Conservation (phyloP, 1,140 invertebrate genomes). For the Druon quercuslanigerum region DNA sequence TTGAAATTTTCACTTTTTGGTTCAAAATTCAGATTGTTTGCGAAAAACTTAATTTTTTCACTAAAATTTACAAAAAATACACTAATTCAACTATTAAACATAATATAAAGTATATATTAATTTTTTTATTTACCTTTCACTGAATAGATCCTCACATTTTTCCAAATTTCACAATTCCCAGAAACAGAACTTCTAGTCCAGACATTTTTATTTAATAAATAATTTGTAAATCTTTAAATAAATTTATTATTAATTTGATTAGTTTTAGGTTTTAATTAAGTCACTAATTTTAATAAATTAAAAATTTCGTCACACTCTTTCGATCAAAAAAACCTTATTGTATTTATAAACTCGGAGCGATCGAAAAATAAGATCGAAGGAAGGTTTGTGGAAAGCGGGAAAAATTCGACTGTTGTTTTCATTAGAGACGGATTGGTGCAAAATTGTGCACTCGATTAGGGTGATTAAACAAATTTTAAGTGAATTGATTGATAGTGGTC, state of each 20-base stretch:
- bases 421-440: not conserved
- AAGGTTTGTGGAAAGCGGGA: not conserved
- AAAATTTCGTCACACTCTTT: not conserved
- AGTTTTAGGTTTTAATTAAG: too few species aligned
- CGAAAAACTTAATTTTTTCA: too few species aligned
- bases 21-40: too few species aligned
- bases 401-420: not conserved
- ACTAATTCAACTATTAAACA: too few species aligned
- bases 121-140: slow-evolving; percentile 10
- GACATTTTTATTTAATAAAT: not conserved
- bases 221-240: not conserved
- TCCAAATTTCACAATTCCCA: slow-evolving; percentile 2
- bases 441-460: not conserved
- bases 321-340: not conserved
- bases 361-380: slow-evolving; percentile 1
- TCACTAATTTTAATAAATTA: not conserved
- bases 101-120: not conserved
- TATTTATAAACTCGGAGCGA: slow-evolving; percentile 15
- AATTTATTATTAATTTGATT: not conserved
- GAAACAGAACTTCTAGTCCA: not conserved
- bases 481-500: not conserved
- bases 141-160: not conserved
- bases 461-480: not conserved
- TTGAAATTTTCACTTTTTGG: too few species aligned
- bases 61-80: too few species aligned